Base-by-base conservation (phyloP, 2,113 vertebrate species). In the Synchiropus splendidus region DNA sequence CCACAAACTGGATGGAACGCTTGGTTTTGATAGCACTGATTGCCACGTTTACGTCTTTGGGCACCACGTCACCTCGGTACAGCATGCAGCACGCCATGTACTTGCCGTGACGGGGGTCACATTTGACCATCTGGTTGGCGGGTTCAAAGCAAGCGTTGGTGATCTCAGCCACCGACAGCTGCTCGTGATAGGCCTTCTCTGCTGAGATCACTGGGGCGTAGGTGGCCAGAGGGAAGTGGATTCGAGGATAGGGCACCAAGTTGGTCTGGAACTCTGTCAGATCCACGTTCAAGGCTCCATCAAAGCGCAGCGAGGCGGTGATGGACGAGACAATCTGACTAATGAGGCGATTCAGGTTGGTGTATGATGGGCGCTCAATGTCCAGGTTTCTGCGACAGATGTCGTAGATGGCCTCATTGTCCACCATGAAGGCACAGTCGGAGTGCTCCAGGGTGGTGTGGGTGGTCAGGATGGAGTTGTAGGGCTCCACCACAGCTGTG, bases 141-240 rank as follows among this genome's bases (percentile, higher is more conserved):
- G 70, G 70, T 10, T 77, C 74, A 1, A 75, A 75, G 51, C 77
- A 79, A 50, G 77, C 36, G 48, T 70, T 79, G 50, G 77, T 79
- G 12, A 79, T 79, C 6, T 79, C 77, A 0, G 65, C 68, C 18
- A 79, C 77, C 0, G 77, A 66, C 2, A 79, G 66, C 68, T 79
- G 77, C 73, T 79, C 77, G 1, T 79, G 77, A 4, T 74, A 77
- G 2, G 77, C 74, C 2, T 79, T 75, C 58, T 81, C 78, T 0
- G 78, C 51, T 0, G 78, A 91, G 75, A 91, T 88, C 2, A 92
- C 85, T 0, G 88, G 90, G 10, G 88, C 85, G 0, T 88, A 90
- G 2, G 88, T 89, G 36, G 84, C 89, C 54, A 93, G 69, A 1
- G 88, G 89, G 65, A 93, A 91, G 72, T 92, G 88, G 69, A 92